These are phyloP conservation scores for Papilio helenus DNA, from an alignment of 1,140 invertebrate genomes.

Conservation along the genomic window DNA sequence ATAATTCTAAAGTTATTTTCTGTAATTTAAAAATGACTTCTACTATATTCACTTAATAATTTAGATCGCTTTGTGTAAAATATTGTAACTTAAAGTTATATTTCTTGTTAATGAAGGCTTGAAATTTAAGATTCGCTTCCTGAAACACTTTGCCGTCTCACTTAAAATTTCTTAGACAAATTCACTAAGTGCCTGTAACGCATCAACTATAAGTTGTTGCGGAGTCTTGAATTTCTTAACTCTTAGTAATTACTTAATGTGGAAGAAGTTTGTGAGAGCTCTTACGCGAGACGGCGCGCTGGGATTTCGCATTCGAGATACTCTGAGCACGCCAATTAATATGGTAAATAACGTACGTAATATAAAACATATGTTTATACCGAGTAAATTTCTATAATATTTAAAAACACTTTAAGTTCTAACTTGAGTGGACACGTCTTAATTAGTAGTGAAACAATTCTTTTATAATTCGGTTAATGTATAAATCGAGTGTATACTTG, in stretches of 20 bases:
- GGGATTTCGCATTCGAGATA: constrained; percentile 26
- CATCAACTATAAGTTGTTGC: constrained; percentile 44
- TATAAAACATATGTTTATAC: background rate
- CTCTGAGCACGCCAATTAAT: constrained; percentile 33
- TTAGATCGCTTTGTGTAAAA: background rate
- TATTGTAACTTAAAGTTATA: background rate
- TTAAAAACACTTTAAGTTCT: background rate
- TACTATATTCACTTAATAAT: background rate
- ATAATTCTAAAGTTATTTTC: background rate
- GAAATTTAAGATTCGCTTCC: constrained; percentile 10
- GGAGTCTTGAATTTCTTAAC: constrained; percentile 46
- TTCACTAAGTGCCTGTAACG: constrained; percentile 48
- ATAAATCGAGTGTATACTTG: no score
- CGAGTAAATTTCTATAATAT: background rate
- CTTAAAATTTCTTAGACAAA: constrained; percentile 46
- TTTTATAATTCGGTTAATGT: no score
- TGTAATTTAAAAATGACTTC: background rate
- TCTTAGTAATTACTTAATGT: constrained; percentile 52
- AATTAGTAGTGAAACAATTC: no score
- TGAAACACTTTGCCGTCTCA: constrained; percentile 32
- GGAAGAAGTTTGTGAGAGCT: constrained; percentile 43
- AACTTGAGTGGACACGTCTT: background rate
- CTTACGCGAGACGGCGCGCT: constrained; percentile 17
- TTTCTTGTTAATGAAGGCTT: constrained; percentile 10
- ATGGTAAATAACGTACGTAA: constrained; percentile 29